These are phyloP conservation scores for Oegoconia quadripuncta DNA, from an alignment of 2,888 invertebrate species.

Conservation along the genomic window DNA sequence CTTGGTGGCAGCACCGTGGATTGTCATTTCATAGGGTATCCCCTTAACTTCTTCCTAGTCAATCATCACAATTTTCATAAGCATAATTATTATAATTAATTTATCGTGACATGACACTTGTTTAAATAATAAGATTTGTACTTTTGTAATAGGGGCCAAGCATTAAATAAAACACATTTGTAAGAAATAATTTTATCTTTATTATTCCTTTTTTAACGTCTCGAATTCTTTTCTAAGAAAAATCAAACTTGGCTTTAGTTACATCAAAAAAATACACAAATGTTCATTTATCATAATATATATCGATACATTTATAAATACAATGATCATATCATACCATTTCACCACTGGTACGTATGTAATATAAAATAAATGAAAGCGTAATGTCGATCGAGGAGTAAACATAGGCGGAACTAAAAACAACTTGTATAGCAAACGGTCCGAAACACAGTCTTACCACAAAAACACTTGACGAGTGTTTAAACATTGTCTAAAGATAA, in stretches of 20 bases:
- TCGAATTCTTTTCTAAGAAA: constrained; percentile 75
- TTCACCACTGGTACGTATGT: constrained; percentile 48
- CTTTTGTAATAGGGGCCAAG: constrained; percentile 1
- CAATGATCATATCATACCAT: constrained; percentile 49
- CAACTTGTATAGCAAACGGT: no score
- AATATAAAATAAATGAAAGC: constrained; percentile 42
- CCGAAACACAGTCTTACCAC: no score
- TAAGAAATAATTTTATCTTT: constrained; percentile 78
- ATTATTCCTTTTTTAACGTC: constrained; percentile 74
- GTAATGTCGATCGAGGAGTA: constrained; percentile 28
- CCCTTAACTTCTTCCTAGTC: constrained; percentile 8
- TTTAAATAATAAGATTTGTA: constrained; percentile 1
- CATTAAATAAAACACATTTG: constrained; percentile 61
- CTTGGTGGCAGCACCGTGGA: no score
- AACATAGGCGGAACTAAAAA: no score
- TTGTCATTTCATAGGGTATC: neutral
- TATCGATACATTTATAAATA: constrained; percentile 65
- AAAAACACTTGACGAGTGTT: no score
- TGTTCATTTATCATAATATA: constrained; percentile 51
- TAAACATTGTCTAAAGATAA: no score
- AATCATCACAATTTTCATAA: constrained; percentile 9
- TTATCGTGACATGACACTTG: constrained; percentile 7
- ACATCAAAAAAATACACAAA: constrained; percentile 78
- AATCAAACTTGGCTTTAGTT: constrained; percentile 77
- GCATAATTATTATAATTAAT: constrained; percentile 1